Evolutionary conservation across 2,888 invertebrate species (phyloP), one percentile per base, ranked within the genome.

Genomic region (Epinotia ramella): DNA sequence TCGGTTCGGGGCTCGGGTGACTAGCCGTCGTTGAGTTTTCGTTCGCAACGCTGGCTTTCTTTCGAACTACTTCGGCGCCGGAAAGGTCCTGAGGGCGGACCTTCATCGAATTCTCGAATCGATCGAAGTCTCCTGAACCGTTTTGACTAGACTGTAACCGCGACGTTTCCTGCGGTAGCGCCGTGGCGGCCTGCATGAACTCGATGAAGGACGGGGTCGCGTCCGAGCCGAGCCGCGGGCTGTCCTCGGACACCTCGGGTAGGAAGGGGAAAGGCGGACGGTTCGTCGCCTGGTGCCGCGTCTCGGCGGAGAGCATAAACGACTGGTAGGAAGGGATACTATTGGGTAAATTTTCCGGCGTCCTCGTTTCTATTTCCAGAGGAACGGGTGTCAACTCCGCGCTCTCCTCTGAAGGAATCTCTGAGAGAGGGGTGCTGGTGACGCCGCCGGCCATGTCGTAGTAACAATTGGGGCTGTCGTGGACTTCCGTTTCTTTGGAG

Each of bases 351-450:
- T 80, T 78, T 33, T 86, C 86, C 0, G 84, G 78, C 63, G 78
- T 84, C 18, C 83, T 86, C 0, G 73, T 73, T 63, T 72, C 79
- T 1, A 73, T 73, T 3, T 89, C 89, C 33, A 93, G 76, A 16
- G 2, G 53, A 78, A 79, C 80, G 90, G 84, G 0, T 9, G 89
- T 86, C 63, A 80, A 70, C 75, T 88, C 87, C 1, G 79, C 79
- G 46, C 82, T 79, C 1, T 84, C 82, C 1, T 84, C 82, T 0
- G 79, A 79, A 0, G 76, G 71, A 0, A 79, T 66, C 16, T 85
- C 87, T 0, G 81, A 79, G 4, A 93, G 69, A 5, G 94, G 94
- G 16, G 94, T 94, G 81, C 94, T 94, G 0, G 93, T 92, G n/a
- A 89, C 80, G 0, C 90, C 88, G 1, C 87, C 88, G 12, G 82